Percentiles rank a stretch among this genome's conserved stretches.
Conservation (phyloP, 2,888 invertebrate genomes). For the Philaethria dido region DNA sequence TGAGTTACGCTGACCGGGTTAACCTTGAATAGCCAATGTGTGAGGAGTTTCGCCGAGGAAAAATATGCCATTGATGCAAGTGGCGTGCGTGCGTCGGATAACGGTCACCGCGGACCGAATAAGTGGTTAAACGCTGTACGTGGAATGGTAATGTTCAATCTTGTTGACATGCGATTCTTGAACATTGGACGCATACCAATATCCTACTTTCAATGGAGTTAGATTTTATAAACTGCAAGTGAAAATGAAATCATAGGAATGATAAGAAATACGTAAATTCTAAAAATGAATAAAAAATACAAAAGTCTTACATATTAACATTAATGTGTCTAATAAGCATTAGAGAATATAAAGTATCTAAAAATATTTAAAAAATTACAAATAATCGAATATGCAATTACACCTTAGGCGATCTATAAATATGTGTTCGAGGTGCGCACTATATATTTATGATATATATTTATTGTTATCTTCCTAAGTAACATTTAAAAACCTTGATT, state of each 20-base stretch:
- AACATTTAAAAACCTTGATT: background rate
- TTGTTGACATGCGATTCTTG: slow-evolving; percentile 67
- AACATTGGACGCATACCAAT: slow-evolving; percentile 53
- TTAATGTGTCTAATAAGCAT: too few species aligned
- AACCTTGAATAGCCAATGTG: slow-evolving; percentile 81
- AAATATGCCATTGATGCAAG: slow-evolving; percentile 82
- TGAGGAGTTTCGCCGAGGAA: slow-evolving; percentile 77
- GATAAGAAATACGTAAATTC: background rate
- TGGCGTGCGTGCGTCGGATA: slow-evolving; percentile 78
- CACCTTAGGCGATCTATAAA: slow-evolving; percentile 59
- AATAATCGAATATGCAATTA: slow-evolving; percentile 77
- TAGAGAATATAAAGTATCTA: too few species aligned
- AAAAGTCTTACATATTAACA: too few species aligned
- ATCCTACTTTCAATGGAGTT: slow-evolving; percentile 62
- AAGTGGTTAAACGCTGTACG: slow-evolving; percentile 79
- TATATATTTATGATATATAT: slow-evolving; percentile 29
- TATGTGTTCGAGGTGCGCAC: slow-evolving; percentile 54
- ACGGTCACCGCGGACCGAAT: slow-evolving; percentile 80
- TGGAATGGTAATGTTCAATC: slow-evolving; percentile 79
- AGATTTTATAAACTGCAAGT: slow-evolving; percentile 1
- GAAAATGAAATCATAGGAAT: slow-evolving; percentile 56
- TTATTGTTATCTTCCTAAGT: background rate
- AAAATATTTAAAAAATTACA: background rate
- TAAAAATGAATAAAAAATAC: too few species aligned
- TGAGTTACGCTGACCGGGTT: slow-evolving; percentile 80